phyloP scores from a whole-genome alignment of 2,888 invertebrate genomes.

The Tineola bisselliella region DNA sequence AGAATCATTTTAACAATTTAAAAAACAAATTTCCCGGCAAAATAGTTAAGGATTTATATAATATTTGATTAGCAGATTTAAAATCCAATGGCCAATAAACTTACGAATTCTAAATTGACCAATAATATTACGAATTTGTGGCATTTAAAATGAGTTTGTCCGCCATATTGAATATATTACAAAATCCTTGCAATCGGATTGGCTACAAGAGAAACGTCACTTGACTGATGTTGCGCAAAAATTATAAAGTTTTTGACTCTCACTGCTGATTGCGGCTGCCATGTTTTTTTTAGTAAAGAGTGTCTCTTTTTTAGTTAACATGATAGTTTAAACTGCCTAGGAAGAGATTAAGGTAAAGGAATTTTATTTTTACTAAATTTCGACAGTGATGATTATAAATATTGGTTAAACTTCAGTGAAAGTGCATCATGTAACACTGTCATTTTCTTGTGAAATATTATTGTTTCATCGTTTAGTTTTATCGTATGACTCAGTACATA shows the following conservation, averaged over 20 bases:
- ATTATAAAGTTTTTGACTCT: conserved; percentile 44
- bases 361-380: background rate
- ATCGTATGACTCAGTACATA: conserved; percentile 36
- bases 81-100: conserved; percentile 28
- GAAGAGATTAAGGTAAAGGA: conserved; percentile 55
- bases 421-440: conserved; percentile 66
- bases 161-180: background rate
- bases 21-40: too few species aligned
- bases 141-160: conserved; percentile 44
- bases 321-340: conserved; percentile 59
- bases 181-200: conserved; percentile 40
- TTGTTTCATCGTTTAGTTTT: conserved; percentile 40
- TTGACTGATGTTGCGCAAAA: conserved; percentile 59
- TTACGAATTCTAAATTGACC: conserved; percentile 27
- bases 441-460: conserved; percentile 57
- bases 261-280: conserved; percentile 69
- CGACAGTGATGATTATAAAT: background rate
- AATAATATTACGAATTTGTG: conserved; percentile 35
- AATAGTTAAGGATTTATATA: too few species aligned
- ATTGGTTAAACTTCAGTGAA: conserved; percentile 40
- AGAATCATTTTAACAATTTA: too few species aligned
- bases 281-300: conserved; percentile 83
- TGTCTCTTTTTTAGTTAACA: conserved; percentile 61
- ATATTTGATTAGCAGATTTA: background rate
- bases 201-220: conserved; percentile 52